These are phyloP conservation scores for Sula dactylatra DNA, from an alignment of 2,113 vertebrate species.

Conservation along the genomic window DNA sequence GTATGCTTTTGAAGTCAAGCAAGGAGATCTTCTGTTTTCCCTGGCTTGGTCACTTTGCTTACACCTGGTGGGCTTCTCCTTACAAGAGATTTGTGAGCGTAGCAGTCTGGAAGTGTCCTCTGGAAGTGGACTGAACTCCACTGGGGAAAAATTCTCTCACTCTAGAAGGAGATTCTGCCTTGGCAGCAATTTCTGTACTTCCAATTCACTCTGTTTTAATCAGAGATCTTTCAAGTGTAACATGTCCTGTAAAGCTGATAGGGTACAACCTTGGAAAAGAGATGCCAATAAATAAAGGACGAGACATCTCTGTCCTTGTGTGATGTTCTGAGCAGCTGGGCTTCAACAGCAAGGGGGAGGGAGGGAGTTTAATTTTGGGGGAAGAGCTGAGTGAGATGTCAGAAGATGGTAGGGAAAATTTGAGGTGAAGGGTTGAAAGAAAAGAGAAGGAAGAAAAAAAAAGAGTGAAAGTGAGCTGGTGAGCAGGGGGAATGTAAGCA, in stretches of 20 bases:
- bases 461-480: background rate
- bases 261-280: slow-evolving; percentile 12
- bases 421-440: background rate
- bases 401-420: background rate
- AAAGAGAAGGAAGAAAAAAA: background rate
- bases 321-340: slow-evolving; percentile 3
- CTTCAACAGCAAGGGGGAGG: background rate
- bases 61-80: background rate
- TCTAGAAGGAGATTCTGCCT: background rate
- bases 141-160: background rate
- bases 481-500: background rate
- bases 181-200: slow-evolving; percentile 10
- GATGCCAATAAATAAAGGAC: slow-evolving; percentile 25
- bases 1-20: background rate
- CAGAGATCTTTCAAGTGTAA: slow-evolving; percentile 43
- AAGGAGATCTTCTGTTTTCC: background rate
- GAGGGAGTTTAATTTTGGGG: background rate
- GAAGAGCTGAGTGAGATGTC: background rate
- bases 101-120: background rate
- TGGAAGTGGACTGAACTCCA: background rate
- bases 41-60: background rate
- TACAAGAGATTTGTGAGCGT: background rate
- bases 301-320: background rate
- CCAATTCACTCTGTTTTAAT: slow-evolving; percentile 24
- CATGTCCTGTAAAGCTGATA: slow-evolving; percentile 10